Percentiles rank a stretch among this genome's conserved stretches.
phyloP scores from a whole-genome alignment of 2,113 vertebrate genomes.

The Chauna torquata region DNA sequence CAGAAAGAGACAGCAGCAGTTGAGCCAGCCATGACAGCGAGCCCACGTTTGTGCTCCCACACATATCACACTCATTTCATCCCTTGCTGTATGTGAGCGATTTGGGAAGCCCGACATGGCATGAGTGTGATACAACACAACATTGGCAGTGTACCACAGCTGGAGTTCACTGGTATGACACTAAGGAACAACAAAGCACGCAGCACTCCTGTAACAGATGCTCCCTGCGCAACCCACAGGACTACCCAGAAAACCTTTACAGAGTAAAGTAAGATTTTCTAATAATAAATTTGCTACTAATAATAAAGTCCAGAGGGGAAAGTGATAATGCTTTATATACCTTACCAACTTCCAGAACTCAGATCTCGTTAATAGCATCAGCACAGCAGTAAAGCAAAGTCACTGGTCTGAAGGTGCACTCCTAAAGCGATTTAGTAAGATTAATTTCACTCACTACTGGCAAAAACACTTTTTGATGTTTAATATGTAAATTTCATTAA shows the following conservation, averaged over 20 bases:
- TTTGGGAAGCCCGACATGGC: background rate
- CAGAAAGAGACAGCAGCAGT: background rate
- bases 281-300: background rate
- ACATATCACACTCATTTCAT: background rate
- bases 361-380: background rate
- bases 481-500: background rate
- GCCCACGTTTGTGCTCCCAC: background rate
- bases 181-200: background rate
- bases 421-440: background rate
- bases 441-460: background rate
- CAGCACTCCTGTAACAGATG: background rate
- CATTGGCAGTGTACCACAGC: background rate
- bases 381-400: background rate
- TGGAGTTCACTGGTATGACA: background rate
- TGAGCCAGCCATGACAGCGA: background rate
- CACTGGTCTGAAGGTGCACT: background rate
- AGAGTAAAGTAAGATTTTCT: background rate
- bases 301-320: background rate
- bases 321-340: background rate
- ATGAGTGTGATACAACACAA: background rate
- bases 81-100: fast-evolving
- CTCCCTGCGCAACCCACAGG: background rate
- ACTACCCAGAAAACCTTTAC: background rate
- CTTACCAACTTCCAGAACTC: background rate
- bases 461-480: background rate